Evolutionary conservation across 2,888 invertebrate species (phyloP), one percentile per base, ranked within the genome.

Genomic region (Galeopsomyia nigrocyanea): DNA sequence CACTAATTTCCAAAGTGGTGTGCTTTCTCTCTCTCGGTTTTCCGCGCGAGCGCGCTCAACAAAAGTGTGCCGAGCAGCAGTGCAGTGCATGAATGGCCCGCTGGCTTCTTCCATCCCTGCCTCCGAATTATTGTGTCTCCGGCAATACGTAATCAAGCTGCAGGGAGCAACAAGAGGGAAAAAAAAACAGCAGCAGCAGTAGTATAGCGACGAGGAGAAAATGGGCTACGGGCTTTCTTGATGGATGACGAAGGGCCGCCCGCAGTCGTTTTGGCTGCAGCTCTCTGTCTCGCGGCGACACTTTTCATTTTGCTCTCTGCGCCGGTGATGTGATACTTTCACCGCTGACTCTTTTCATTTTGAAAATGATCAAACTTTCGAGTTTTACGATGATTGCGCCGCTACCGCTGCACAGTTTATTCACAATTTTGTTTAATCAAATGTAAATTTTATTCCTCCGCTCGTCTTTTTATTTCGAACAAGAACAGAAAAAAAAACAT

Each of bases 1-100:
- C 78, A 78, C 79, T 83, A 82, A 84, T 84, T 83, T 82, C 76
- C 80, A 79, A 81, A 81, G 82, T 81, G 80, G 39, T 39, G 79
- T 72, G 73, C 78, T 76, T 55, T 77, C 70, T 21, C 61, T 70
- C 68, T 71, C 70, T 66, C 67, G 74, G 75, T 76, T 74, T 76
- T 77, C 72, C 39, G 68, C 60, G 64, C 68, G 69, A 39, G 39
- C 39, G 39, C 39, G 39, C 39, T 39, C 39, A 7, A 39, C 10
- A 19, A 50, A 61, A 47, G 68, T 53, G 68, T 22, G 68, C 39
- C 19, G 67, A n/a, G 1, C 26, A 2, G 55, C 19, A 46, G 14
- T 17, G 13, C 14, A 21, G 17, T 26, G 58, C 21, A 67, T 67
- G 67, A 67, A 67, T 67, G 58, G 31, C 7, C 14, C 50, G 19